phyloP scores from a whole-genome alignment of 2,113 vertebrate species.

The Zosterops lateralis region DNA sequence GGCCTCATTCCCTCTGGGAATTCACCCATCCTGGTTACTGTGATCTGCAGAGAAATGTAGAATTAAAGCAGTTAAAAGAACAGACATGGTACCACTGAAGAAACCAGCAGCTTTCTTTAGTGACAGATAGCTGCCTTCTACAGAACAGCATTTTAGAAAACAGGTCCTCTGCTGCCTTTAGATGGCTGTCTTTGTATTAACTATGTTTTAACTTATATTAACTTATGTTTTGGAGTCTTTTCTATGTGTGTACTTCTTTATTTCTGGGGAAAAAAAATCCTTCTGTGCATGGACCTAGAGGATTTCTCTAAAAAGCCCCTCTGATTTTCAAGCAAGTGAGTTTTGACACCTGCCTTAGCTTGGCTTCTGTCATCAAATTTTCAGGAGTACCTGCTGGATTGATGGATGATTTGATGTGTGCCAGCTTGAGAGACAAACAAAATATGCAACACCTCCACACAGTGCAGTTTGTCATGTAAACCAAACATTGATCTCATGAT shows the following conservation, averaged over 20 bases:
- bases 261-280: not conserved
- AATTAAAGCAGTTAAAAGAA: not conserved
- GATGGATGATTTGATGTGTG: not conserved
- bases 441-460: not conserved
- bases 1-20: not conserved
- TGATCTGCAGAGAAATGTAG: not conserved
- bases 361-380: not conserved
- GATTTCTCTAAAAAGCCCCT: not conserved
- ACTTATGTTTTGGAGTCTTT: not conserved
- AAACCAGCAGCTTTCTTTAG: not conserved
- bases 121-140: not conserved
- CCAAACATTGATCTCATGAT: not conserved
- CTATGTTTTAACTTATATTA: not conserved
- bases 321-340: not conserved
- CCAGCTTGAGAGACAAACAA: not conserved
- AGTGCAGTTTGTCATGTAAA: not conserved
- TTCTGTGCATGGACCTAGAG: not conserved
- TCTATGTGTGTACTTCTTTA: not conserved
- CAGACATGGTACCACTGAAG: not conserved
- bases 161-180: not conserved
- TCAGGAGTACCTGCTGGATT: not conserved
- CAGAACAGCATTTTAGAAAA: not conserved
- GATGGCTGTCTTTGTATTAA: not conserved
- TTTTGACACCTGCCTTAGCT: not conserved
- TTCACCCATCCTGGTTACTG: not conserved